Evolutionary conservation across 23 tunicate genomes (phyloP), one percentile per base, ranked within the genome.

Genomic region (Oikopleura vanhoeffeni): DNA sequence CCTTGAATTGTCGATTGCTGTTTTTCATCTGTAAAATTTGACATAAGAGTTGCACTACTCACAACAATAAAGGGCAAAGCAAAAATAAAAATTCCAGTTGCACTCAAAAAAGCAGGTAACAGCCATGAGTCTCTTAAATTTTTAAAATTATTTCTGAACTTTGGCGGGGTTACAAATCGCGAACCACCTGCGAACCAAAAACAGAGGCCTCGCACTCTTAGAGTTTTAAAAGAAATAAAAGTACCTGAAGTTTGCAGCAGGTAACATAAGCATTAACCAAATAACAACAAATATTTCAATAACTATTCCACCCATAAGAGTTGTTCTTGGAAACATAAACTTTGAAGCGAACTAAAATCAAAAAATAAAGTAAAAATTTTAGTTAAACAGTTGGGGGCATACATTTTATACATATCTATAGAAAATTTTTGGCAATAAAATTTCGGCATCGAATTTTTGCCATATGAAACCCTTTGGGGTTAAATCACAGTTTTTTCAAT

Each of bases 1-100:
- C 79, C 79, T 71, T 71, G 79, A 71, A 71, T 71, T 18, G 79
- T 71, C 38, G 79, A 71, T 32, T 71, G 27, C 32, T 71, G 79
- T 2, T 38, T 71, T 2, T 71, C 34, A 71, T 71, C 79, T 33
- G 79, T 71, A 32, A 71, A 71, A 13, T 71, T 30, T 2, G 79
- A 28, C 79, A 71, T 71, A 2, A 71, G 79, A 33, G 79, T 71
- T 3, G 79, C 79, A 71, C 34, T 13, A 32, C 34, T 13, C 27
- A 28, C 34, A 71, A 71, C 27, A 18, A 71, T 30, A 71, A 71
- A 71, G 32, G 79, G 79, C 27, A 71, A 38, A 71, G 35, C 34
- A 71, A 71, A 13, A 2, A 71, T 71, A 71, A 71, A 71, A 2
- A 30, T 13, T 2, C 36, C 79, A 13, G 79, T 71, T 33, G 32